These are phyloP conservation scores for Lycocerus yunnanus DNA, from an alignment of 2,888 invertebrate genomes.

Conservation along the genomic window DNA sequence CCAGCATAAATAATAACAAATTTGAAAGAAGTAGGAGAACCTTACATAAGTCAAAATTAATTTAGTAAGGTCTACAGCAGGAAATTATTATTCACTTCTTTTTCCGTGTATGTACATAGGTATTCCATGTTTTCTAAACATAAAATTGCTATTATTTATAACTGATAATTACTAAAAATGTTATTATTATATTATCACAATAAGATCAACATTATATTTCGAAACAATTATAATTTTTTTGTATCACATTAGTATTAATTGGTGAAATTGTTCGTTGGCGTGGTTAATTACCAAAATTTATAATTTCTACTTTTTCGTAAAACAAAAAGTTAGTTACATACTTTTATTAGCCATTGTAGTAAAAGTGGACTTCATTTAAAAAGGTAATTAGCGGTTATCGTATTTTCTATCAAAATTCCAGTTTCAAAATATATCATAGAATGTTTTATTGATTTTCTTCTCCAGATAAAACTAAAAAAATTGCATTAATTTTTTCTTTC, in stretches of 20 bases:
- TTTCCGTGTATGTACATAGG: neutral
- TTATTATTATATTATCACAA: neutral
- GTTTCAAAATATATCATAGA: neutral
- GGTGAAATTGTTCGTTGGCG: neutral
- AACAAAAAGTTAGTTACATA: neutral
- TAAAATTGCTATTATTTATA: neutral
- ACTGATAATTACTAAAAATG: neutral
- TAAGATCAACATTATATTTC: neutral
- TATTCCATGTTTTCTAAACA: neutral
- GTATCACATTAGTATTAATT: neutral
- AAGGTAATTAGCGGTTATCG: neutral
- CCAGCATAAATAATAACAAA: neutral
- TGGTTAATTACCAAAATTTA: neutral
- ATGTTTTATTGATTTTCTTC: neutral
- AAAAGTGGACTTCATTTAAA: neutral
- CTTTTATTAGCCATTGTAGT: neutral
- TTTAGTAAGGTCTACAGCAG: neutral
- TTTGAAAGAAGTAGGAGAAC: neutral
- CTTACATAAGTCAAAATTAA: neutral
- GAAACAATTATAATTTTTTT: neutral
- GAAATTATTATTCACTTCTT: neutral
- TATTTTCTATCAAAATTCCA: neutral
- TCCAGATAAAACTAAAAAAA: neutral
- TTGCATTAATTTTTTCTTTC: neutral
- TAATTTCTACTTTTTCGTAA: neutral